Base-by-base conservation (phyloP, 2,797 vertebrate species). In the Pangasius macronema region DNA sequence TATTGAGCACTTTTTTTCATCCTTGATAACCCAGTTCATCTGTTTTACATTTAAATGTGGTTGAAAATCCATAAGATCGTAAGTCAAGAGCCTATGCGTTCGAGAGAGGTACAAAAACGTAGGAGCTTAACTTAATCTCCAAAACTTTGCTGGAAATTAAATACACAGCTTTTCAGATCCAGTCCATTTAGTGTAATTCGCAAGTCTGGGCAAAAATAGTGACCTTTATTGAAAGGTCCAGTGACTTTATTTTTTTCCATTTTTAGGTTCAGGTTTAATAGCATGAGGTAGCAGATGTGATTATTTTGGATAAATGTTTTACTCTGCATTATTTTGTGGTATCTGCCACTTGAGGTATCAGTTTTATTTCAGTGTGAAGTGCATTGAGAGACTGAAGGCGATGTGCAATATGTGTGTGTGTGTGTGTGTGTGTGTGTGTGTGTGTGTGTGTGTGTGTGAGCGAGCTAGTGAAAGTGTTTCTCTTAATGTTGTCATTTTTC, bases 1-100 rank as follows among this genome's bases (percentile, higher is more conserved):
- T 91, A 90, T 85, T 91, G 89, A 90, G 93, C 93, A 93, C 92
- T 89, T 92, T 91, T 93, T 90, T 93, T 89, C 81, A 30, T 68
- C 88, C 86, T 91, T 73, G 86, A 91, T 92, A 92, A 94, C 91
- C 91, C 89, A 89, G 85, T 92, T 90, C 91, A 84, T 89, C 93
- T 89, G 91, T 91, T 92, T 91, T 92, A 92, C 89, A 92, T 91
- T 63, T 63, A 82, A 42, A 91, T 59, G 85, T 91, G 92, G 30
- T 77, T 90, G 91, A 91, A 85, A 92, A 90, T 90, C 91, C 61
- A 61, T 30, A 51, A 27, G 30, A 79, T 33, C 7, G 36, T 33
- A 59, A 24, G 7, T 63, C 18, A n/a, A 16, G 13, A 59, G 46
- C 36, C 13, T 18, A 1, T 10, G 55, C 42, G 27, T 42, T 27